A percentile compares a stretch with the other conserved stretches of the same genome.
These are phyloP conservation scores for Onchidella celtica DNA, from an alignment of 2,888 invertebrate genomes.

Conservation along the genomic window DNA sequence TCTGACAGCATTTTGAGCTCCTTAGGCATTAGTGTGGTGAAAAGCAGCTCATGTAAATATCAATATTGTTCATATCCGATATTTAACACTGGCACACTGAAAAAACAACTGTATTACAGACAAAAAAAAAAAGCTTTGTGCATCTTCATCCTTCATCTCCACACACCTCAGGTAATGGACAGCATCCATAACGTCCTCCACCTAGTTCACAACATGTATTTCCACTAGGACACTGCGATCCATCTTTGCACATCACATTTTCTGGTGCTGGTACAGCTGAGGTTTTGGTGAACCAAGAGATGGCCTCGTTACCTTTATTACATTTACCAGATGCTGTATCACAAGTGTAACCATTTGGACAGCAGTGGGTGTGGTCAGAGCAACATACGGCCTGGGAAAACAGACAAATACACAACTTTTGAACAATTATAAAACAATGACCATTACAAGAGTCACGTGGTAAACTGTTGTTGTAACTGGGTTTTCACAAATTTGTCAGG, in stretches of 20 bases:
- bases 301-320: slow-evolving; percentile 36
- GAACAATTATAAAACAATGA: too few species aligned
- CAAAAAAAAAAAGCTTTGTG: too few species aligned
- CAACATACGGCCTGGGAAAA: slow-evolving; percentile 72
- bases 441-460: too few species aligned
- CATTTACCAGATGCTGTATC: slow-evolving; percentile 61
- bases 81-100: too few species aligned
- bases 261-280: slow-evolving; percentile 2
- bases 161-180: slow-evolving; percentile 72
- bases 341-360: slow-evolving; percentile 69
- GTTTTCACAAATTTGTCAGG: too few species aligned
- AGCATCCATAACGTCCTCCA: slow-evolving; percentile 73
- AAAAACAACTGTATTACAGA: too few species aligned
- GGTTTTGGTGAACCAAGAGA: slow-evolving; percentile 21
- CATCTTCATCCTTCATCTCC: too few species aligned
- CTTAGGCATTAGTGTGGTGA: too few species aligned
- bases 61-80: too few species aligned
- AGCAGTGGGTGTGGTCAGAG: slow-evolving; percentile 74
- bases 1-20: too few species aligned
- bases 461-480: too few species aligned
- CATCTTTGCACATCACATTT: neutral
- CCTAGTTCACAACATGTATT: slow-evolving; percentile 68
- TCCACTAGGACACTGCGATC: slow-evolving; percentile 58
- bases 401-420: neutral
- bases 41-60: too few species aligned